Percentiles rank a stretch among this genome's conserved stretches.
phyloP scores from a whole-genome alignment of 2,797 vertebrate species.

The Salarias fasciatus region DNA sequence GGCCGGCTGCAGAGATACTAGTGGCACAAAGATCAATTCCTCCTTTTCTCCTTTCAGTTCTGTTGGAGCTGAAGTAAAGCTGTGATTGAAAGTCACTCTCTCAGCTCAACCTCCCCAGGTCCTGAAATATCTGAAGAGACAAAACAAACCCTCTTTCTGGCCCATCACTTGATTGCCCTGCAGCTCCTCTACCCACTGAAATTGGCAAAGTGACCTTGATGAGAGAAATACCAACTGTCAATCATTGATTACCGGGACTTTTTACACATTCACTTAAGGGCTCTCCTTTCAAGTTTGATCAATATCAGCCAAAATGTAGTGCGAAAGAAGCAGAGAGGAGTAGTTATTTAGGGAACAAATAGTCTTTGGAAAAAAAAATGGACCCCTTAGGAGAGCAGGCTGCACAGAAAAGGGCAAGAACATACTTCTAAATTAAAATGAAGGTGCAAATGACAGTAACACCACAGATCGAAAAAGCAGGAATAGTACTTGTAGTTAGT shows the following conservation, averaged over 20 bases:
- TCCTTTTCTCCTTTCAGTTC: slow-evolving; percentile 35
- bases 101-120: slow-evolving; percentile 49
- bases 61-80: slow-evolving; percentile 34
- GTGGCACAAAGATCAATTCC: slow-evolving; percentile 35
- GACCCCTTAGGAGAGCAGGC: slow-evolving; percentile 37
- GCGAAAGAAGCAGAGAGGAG: slow-evolving; percentile 41
- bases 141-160: slow-evolving; percentile 51
- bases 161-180: slow-evolving; percentile 60
- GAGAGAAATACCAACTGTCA: slow-evolving; percentile 69
- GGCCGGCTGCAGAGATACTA: not conserved
- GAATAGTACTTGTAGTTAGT: no score
- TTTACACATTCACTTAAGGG: slow-evolving; percentile 73
- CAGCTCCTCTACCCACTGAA: slow-evolving; percentile 55
- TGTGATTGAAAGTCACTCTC: slow-evolving; percentile 56
- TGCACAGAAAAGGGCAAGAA: slow-evolving; percentile 8
- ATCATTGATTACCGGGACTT: slow-evolving; percentile 74
- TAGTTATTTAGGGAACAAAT: slow-evolving; percentile 38
- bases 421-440: no score
- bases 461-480: no score
- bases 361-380: slow-evolving; percentile 40
- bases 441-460: no score
- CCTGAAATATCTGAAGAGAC: slow-evolving; percentile 45
- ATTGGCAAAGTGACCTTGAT: slow-evolving; percentile 76
- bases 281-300: slow-evolving; percentile 76
- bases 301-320: slow-evolving; percentile 70